A percentile compares a stretch with the other conserved stretches of the same genome.
Conservation (phyloP, 2,113 vertebrate genomes). For the Romanogobio albipinnatus region DNA sequence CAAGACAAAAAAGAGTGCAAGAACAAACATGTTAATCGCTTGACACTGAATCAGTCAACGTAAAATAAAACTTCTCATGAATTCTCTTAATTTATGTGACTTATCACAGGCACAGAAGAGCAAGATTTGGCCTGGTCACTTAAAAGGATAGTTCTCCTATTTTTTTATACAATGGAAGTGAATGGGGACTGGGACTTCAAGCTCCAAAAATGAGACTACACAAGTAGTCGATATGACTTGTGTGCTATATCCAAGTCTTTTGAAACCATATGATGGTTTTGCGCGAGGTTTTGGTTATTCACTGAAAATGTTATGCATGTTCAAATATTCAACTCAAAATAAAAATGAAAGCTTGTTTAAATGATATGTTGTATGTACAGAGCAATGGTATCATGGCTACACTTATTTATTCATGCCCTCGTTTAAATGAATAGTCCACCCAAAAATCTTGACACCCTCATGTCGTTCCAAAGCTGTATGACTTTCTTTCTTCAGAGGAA, state of each 20-base stretch:
- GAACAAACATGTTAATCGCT: background rate
- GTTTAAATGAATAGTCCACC: background rate
- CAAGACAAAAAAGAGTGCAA: conserved; percentile 9
- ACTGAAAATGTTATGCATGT: no score
- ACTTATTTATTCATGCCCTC: background rate
- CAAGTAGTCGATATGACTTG: no score
- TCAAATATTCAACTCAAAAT: no score
- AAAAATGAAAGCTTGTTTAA: no score
- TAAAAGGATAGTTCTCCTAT: background rate
- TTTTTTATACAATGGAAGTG: background rate
- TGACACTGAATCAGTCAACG: background rate
- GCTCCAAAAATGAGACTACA: background rate
- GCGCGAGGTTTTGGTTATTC: no score
- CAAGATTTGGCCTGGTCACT: background rate
- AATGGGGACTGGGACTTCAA: background rate
- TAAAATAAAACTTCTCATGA: background rate
- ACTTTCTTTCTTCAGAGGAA: no score
- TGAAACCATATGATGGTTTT: background rate
- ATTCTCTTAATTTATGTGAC: background rate
- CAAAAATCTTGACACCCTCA: no score
- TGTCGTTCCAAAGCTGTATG: no score
- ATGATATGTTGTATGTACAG: no score
- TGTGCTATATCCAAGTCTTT: background rate
- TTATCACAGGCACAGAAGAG: no score
- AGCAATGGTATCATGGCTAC: no score